Evolutionary conservation across 1,140 invertebrate species (phyloP).

Genomic region (Cephus cinctus): DNA sequence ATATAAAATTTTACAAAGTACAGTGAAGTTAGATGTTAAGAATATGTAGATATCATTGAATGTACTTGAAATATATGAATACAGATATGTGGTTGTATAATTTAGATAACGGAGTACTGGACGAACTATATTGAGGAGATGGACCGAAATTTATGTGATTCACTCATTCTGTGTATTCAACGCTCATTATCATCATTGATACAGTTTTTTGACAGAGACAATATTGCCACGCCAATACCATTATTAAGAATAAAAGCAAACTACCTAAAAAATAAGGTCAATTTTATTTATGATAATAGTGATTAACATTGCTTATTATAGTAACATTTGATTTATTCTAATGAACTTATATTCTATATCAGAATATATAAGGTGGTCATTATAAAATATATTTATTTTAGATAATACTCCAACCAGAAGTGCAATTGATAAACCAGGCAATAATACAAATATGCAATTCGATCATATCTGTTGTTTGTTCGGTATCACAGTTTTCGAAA

Average conservation of each 20-base stretch:
- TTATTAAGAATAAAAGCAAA: slow-evolving; percentile 5
- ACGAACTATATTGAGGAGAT: slow-evolving; percentile 3
- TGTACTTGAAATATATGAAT: not conserved
- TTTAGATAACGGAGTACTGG: slow-evolving; percentile 5
- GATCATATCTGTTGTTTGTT: not conserved
- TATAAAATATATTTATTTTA: slow-evolving; percentile 2
- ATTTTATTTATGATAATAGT: not conserved
- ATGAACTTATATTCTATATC: too few relatives aligned
- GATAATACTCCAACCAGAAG: slow-evolving; percentile 5
- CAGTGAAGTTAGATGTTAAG: not conserved
- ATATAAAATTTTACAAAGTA: not conserved
- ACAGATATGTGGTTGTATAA: not conserved
- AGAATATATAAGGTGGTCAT: too few relatives aligned
- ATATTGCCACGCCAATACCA: not conserved
- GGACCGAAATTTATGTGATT: slow-evolving; percentile 1
- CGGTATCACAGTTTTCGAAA: too few relatives aligned
- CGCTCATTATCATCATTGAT: not conserved
- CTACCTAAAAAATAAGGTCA: slow-evolving; percentile 5
- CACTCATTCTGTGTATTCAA: slow-evolving; percentile 2
- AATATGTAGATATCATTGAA: not conserved
- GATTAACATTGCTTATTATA: too few relatives aligned
- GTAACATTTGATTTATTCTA: too few relatives aligned
- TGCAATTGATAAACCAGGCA: not conserved
- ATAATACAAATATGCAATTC: not conserved
- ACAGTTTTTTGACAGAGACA: slow-evolving; percentile 7